phyloP scores from a whole-genome alignment of 2,797 vertebrate genomes.

The Myoxocephalus aenaeus region DNA sequence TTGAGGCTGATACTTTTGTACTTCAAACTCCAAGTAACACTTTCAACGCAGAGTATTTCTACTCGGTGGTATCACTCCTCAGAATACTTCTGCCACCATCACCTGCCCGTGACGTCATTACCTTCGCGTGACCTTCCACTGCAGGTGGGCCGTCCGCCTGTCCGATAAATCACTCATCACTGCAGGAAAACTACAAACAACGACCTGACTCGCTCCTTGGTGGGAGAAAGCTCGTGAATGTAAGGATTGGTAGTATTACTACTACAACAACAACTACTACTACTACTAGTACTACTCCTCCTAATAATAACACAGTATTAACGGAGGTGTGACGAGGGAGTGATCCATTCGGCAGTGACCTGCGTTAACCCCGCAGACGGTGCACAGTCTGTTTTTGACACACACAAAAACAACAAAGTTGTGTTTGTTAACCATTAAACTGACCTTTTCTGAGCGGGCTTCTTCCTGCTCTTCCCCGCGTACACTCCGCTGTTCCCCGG shows the following conservation, averaged over 20 bases:
- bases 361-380: background rate
- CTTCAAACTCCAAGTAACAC: background rate
- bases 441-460: constrained; percentile 63
- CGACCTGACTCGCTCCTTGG: background rate
- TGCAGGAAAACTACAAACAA: background rate
- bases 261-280: background rate
- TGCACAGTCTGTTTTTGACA: background rate
- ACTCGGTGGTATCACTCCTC: no score
- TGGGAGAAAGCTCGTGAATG: background rate
- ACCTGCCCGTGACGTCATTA: constrained; percentile 20
- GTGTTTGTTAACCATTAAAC: background rate
- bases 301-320: background rate
- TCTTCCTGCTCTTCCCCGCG: constrained; percentile 67
- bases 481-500: constrained; percentile 48
- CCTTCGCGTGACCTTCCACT: background rate
- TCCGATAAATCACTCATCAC: constrained; percentile 2
- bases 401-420: background rate
- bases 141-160: constrained; percentile 10
- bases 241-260: no score
- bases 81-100: background rate
- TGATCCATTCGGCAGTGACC: background rate
- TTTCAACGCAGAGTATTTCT: background rate
- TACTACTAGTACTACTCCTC: background rate
- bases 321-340: background rate
- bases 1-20: background rate